These are phyloP conservation scores for Gari tellinella DNA, from an alignment of 2,888 invertebrate species.

Conservation along the genomic window DNA sequence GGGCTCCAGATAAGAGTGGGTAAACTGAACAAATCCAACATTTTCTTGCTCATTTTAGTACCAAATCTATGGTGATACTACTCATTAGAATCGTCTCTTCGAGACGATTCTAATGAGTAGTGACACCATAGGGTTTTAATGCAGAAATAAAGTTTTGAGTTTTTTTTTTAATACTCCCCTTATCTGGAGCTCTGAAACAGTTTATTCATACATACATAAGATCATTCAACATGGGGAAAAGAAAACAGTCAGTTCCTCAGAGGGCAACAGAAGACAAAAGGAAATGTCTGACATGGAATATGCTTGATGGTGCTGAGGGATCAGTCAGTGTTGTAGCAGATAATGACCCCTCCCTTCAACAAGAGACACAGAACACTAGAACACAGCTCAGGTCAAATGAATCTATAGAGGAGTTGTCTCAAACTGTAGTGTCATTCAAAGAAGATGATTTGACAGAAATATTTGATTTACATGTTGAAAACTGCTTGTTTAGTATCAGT, in stretches of 20 bases:
- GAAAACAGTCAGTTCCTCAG: slow-evolving; percentile 73
- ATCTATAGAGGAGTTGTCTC: neutral
- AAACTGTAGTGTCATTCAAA: neutral
- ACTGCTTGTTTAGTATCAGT: slow-evolving; percentile 66
- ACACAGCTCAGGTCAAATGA: neutral
- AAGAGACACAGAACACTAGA: neutral
- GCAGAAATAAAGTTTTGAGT: no score
- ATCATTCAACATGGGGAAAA: slow-evolving; percentile 80
- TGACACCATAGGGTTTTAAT: no score
- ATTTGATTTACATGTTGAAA: slow-evolving; percentile 60
- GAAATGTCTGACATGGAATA: slow-evolving; percentile 77
- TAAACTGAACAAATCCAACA: no score
- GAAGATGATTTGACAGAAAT: slow-evolving; percentile 49
- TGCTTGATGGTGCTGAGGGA: slow-evolving; percentile 65
- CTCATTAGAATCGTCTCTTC: no score
- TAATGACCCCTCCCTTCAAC: slow-evolving; percentile 48
- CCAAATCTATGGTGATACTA: no score
- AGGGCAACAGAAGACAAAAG: slow-evolving; percentile 73
- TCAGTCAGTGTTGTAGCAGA: slow-evolving; percentile 55
- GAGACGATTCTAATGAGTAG: no score
- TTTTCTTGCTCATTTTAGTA: no score
- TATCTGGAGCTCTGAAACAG: no score
- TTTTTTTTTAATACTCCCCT: no score
- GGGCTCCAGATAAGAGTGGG: no score
- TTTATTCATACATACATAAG: no score